Evolutionary conservation across 92 coral and sea anemone species (phyloP), one percentile per base, ranked within the genome.

Genomic region (Pocillopora meandrina): DNA sequence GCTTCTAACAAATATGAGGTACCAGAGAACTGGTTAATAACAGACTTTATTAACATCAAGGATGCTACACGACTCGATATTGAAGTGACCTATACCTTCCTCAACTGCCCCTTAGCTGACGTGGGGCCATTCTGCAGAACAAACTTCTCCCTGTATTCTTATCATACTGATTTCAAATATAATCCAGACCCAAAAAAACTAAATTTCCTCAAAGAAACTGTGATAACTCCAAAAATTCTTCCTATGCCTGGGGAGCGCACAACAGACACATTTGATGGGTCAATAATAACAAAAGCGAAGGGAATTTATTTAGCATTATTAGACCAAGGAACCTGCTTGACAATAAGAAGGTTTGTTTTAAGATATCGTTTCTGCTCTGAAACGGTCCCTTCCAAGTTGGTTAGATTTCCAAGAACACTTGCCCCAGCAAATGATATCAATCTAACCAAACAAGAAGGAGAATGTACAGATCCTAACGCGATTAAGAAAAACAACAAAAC

Each of bases 261-360:
- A 26, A 10, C 15, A 2, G 86, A 81, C 52, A 58, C 33, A 11
- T 77, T 87, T 61, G 47, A 80, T 60, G 82, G 75, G 9, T 72
- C 91, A 34, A 58, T 93, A 19, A 72, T 34, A 34, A 84, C 92
- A 18, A 78, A 34, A 9, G 65, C 34, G 11, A 63, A 64, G 10
- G 92, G 96, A 1, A 14, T 93, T 16, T 93, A 81, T 78, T 80
- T 93, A 8, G 96, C 96, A 3, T 85, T 93, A 60, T 85, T 78
- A 9, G 96, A 93, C 82, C 76, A 85, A 85, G 98, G 97, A 19
- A 83, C 76, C 9, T 95, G 98, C 61, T 55, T 90, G 47, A 72
- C 79, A 16, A 56, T 95, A 1, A 78, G 69, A 16, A 79, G 80
- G 14, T 86, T 95, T 17, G 72, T 26, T 8, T 65, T 91, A 10